These are phyloP conservation scores for Burhinus bistriatus DNA, from an alignment of 2,113 vertebrate species.

Conservation along the genomic window DNA sequence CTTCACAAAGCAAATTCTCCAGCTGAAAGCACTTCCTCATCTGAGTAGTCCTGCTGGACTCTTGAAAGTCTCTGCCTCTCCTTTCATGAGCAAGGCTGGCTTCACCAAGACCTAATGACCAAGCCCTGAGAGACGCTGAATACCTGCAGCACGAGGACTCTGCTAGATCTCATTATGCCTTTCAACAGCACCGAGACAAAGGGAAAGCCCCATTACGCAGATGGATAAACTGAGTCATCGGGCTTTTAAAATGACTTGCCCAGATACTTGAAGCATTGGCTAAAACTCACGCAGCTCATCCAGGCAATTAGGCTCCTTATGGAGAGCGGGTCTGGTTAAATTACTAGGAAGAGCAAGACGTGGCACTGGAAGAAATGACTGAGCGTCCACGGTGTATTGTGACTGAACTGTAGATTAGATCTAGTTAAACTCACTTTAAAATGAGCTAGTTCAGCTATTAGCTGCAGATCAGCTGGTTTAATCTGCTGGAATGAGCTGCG, in stretches of 20 bases:
- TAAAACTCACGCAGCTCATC: neutral
- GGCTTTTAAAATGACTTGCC: conserved; percentile 33
- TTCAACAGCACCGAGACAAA: conserved; percentile 35
- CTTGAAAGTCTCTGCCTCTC: conserved; percentile 1
- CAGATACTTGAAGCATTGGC: conserved; percentile 27
- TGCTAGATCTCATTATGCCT: conserved; percentile 29
- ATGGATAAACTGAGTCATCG: conserved; percentile 43
- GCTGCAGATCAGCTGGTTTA: neutral
- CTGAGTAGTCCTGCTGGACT: conserved; percentile 1
- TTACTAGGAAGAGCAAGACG: neutral
- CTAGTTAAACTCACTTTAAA: neutral
- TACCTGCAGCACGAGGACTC: neutral
- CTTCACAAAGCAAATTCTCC: conserved; percentile 5
- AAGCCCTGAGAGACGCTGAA: conserved; percentile 28
- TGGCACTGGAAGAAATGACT: neutral
- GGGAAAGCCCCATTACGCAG: conserved; percentile 56
- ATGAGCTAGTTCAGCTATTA: neutral
- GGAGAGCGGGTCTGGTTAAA: neutral
- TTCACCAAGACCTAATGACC: conserved; percentile 36
- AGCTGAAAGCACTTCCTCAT: conserved; percentile 40
- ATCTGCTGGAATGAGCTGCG: neutral
- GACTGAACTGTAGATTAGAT: neutral
- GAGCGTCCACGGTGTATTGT: neutral
- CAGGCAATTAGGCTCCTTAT: conserved; percentile 10
- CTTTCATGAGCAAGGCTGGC: conserved; percentile 42